Evolutionary conservation across 1,140 invertebrate genomes (phyloP), one percentile per base, ranked within the genome.

Genomic region (Pseudomyrmex flavicornis): DNA sequence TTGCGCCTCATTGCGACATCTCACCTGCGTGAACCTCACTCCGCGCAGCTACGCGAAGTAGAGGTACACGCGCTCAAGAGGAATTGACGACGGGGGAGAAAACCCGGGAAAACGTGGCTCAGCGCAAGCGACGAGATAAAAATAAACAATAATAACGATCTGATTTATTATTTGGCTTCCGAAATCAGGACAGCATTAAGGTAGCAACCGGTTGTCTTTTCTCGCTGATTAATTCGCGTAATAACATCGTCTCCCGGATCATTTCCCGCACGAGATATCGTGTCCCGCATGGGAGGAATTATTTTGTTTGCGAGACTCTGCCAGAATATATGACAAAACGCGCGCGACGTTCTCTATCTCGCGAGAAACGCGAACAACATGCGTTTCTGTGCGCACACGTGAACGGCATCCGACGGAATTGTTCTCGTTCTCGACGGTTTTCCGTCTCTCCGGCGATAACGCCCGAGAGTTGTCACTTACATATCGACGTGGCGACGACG

Each of bases 81-180:
- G 46, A 68, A 46, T 52, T 9, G 66, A 26, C 17, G 44, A 48
- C 70, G 20, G 26, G 56, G 5, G 35, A 35, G 35, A 35, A 61
- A 79, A 79, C 5, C 52, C 52, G 35, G 44, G 35, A 35, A 35
- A 79, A 59, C 15, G n/a, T 46, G 54, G 62, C 15, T 65, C 35
- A 35, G 35, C 26, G 15, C 44, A 8, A 46, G 66, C 44, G 15
- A 20, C 12, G 46, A 59, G 44, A 72, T n/a, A 50, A 72, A 70
- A 80, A 50, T 79, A 79, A 35, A 59, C 44, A 70, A 46, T 72
- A 80, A 80, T 61, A 22, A 70, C 44, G 20, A 17, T 80, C 76
- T 70, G 66, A 80, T 72, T 80, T 80, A 80, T 80, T 80, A 79
- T 46, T 56, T 80, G 76, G n/a, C 66, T 80, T 44, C 44, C 44